Base-by-base conservation (phyloP, 2,888 invertebrate species). In the Pollenia griseotomentosa region DNA sequence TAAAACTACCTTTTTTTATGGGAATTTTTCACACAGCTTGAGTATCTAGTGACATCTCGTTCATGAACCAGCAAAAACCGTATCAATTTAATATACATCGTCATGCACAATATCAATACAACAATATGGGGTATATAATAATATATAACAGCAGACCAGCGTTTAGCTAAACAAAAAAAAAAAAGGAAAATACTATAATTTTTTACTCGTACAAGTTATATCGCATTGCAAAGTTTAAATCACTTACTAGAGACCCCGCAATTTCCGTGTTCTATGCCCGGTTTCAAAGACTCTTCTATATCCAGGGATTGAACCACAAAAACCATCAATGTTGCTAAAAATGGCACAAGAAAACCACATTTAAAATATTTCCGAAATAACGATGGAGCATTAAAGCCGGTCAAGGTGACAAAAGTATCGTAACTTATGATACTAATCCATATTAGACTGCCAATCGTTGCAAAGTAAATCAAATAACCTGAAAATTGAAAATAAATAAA, bases 61-160 rank as follows among this genome's bases (percentile, higher is more conserved):
- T 73, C 55, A 65, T 55, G 23, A 5, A 3, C 14, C 11, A n/a
- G 12, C 2, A 83, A 44, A 63, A n/a, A 77, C 14, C 33, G 8
- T 2, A 77, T 42, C 10, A 83, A 19, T 11, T 19, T 44, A 33
- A 73, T 61, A 59, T 70, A 83, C 61, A 68, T n/a, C 0, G n/a
- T 61, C n/a, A 70, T 4, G 46, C 61, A 75, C 42, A 44, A 75
- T 11, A 55, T 23, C 11, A 83, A 12, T 9, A 61, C 75, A n/a
- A 75, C 12, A 2, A 75, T 68, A 61, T 61, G 23, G 10, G 75
- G 75, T 51, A 59, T 42, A 68, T 75, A 75, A 14, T 61, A 70
- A 61, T 83, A 83, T 9, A 83, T n/a, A 4, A 5, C 7, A 0
- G 82, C 82, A 1, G 82, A 75, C 68, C 75, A 68, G 8, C 75